These are phyloP conservation scores for Patella ulyssiponensis DNA, from an alignment of 2,888 invertebrate species.

Conservation along the genomic window DNA sequence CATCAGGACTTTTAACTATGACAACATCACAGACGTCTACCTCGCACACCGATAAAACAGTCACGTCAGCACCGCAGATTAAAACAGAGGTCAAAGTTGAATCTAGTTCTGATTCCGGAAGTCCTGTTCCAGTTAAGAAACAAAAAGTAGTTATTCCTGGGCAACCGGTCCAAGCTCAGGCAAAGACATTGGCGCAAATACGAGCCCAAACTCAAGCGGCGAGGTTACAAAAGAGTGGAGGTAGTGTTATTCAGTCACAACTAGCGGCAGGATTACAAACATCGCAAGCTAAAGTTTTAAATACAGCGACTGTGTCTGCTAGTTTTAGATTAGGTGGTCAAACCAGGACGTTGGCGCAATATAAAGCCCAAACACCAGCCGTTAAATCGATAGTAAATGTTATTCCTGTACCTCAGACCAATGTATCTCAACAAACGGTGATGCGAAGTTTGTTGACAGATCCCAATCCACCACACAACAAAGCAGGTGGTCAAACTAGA, in stretches of 20 bases:
- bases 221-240: conserved; percentile 45
- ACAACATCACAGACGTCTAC: not conserved
- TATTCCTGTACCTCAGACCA: conserved; percentile 21
- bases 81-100: conserved; percentile 18
- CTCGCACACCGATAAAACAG: not conserved
- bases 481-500: conserved; percentile 50
- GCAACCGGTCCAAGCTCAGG: conserved; percentile 45
- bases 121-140: conserved; percentile 38
- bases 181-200: conserved; percentile 59
- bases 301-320: not conserved
- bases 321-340: conserved; percentile 12
- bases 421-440: conserved; percentile 22
- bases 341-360: conserved; percentile 69
- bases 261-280: conserved; percentile 21
- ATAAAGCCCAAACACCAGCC: conserved; percentile 67
- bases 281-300: not conserved
- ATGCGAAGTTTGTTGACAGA: conserved; percentile 17
- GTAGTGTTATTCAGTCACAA: conserved; percentile 23
- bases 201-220: conserved; percentile 60
- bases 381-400: conserved; percentile 10
- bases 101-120: conserved; percentile 26
- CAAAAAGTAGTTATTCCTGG: conserved; percentile 21
- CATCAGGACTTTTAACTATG: not conserved
- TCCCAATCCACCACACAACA: not conserved
- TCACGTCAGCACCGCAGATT: too few species aligned